Conservation (phyloP, 1,140 invertebrate species). For the Eumaeus atala region DNA sequence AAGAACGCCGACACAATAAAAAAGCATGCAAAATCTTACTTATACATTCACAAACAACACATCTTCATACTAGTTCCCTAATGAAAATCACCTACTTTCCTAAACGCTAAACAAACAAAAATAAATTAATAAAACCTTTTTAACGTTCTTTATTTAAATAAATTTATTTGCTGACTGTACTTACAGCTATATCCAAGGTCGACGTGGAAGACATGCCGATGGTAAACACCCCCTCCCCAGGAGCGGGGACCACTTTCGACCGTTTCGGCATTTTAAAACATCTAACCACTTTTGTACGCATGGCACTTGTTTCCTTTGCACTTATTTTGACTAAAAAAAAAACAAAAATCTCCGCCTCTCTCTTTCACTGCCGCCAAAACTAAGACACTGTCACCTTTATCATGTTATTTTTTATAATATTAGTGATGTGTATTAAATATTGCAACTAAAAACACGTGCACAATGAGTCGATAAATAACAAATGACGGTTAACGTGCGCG, state of each 20-base stretch:
- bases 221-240: constrained; percentile 51
- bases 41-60: no score
- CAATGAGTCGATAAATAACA: constrained; percentile 16
- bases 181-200: constrained; percentile 57
- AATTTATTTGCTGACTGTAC: constrained; percentile 23
- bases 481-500: constrained; percentile 36
- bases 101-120: no score
- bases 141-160: no score
- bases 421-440: no score
- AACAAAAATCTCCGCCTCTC: neutral
- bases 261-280: constrained; percentile 57
- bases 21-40: no score
- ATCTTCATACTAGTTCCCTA: no score
- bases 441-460: constrained; percentile 10
- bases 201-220: constrained; percentile 62
- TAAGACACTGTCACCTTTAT: neutral
- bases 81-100: no score
- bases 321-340: constrained; percentile 8
- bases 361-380: neutral
- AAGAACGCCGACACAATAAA: no score
- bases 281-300: constrained; percentile 47
- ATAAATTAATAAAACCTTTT: no score
- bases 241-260: constrained; percentile 49
- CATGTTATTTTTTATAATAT: no score
- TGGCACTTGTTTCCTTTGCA: constrained; percentile 14